Evolutionary conservation across 2,888 invertebrate genomes (phyloP).

Genomic region (Pardosa pseudoannulata): DNA sequence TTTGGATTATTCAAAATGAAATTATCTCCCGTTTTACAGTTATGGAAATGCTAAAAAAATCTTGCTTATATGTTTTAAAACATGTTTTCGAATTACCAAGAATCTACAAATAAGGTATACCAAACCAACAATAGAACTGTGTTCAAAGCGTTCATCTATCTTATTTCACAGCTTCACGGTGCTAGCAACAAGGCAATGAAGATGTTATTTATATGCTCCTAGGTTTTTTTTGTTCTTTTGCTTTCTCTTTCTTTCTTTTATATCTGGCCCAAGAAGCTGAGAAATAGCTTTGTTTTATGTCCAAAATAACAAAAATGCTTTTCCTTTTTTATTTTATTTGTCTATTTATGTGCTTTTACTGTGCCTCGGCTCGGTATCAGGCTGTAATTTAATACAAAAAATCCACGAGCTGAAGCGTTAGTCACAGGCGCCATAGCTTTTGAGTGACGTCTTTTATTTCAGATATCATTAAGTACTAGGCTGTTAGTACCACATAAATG

Average conservation of each 20-base stretch:
- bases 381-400: neutral
- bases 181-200: slow-evolving; percentile 60
- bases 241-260: neutral
- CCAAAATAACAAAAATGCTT: slow-evolving; percentile 58
- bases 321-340: neutral
- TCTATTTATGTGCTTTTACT: neutral
- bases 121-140: slow-evolving; percentile 54
- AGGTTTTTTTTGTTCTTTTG: slow-evolving; percentile 21
- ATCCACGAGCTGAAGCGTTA: neutral
- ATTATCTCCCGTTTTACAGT: too few relatives aligned
- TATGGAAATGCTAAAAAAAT: too few relatives aligned
- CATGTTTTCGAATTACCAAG: slow-evolving; percentile 29
- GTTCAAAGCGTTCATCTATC: slow-evolving; percentile 35
- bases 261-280: slow-evolving; percentile 29
- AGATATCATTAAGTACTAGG: slow-evolving; percentile 1
- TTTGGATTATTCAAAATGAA: too few relatives aligned
- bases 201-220: slow-evolving; percentile 45
- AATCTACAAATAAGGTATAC: slow-evolving; percentile 43
- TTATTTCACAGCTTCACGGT: slow-evolving; percentile 7
- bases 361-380: neutral
- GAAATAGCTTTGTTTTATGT: slow-evolving; percentile 54
- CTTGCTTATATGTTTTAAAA: too few relatives aligned
- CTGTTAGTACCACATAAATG: slow-evolving; percentile 4
- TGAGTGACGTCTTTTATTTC: neutral
- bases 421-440: neutral